Evolutionary conservation across 2,888 invertebrate genomes (phyloP), one percentile per base, ranked within the genome.

Genomic region (Ormyrus rosae): DNA sequence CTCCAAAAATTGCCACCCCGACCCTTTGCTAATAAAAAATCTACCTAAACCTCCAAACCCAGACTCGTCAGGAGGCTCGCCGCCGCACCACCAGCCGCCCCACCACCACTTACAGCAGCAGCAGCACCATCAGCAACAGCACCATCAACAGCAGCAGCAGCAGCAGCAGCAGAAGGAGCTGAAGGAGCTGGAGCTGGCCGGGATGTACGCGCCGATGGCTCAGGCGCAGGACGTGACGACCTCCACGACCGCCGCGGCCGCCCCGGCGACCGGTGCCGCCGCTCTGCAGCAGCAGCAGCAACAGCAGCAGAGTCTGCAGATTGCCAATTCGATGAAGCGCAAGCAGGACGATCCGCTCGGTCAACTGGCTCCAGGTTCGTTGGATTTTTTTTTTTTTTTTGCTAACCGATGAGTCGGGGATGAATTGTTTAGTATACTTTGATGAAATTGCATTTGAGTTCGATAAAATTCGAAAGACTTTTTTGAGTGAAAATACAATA

Each of bases 151-250:
- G 89, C 86, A 89, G 88, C 84, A 92, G 71, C 91, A 91, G 48
- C 92, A 92, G 82, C 92, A 90, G 83, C 90, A 92, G 78, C 91
- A 91, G 71, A 90, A 90, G 65, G 92, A 90, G 13, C 83, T 90
- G 6, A 91, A 90, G 81, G 91, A 90, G 53, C 84, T 90, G 10
- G 91, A 91, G 75, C 81, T 89, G 9, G 89, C 89, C 10, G 89
- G 88, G 5, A 90, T 91, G 88, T 91, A 90, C 82, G 89, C 88
- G 13, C 88, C 89, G 0, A 83, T 89, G 80, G 86, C 89, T 19
- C 89, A 89, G 82, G 84, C 90, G 87, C 87, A 93, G 90, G 89
- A 93, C 91, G 88, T 92, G 90, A 88, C 88, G 8, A 91, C 92
- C 10, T 92, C 85, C 86, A 93, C 79, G 84, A 85, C 87, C 84